Conservation (phyloP, 2,113 vertebrate species). For the Coracopsis vasa region DNA sequence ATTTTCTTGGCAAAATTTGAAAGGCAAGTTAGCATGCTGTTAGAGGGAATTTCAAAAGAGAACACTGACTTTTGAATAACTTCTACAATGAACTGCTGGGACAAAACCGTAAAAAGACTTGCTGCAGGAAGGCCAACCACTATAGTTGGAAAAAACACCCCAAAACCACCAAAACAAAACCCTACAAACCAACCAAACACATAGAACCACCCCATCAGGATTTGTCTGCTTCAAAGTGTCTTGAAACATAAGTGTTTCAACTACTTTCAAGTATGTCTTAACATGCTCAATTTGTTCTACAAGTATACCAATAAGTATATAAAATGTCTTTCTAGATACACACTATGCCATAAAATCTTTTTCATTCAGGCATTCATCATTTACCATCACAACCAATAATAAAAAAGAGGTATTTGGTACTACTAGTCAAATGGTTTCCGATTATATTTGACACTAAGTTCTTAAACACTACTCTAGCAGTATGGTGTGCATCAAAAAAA, state of each 20-base stretch:
- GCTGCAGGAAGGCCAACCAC: neutral
- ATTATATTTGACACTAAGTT: neutral
- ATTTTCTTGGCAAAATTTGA: neutral
- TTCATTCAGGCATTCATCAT: neutral
- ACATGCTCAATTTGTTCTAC: neutral
- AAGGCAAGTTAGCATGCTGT: neutral
- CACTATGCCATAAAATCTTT: neutral
- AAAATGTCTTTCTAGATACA: no score
- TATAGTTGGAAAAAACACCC: neutral
- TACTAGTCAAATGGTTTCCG: neutral
- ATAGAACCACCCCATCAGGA: neutral
- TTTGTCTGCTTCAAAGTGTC: neutral
- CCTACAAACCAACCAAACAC: neutral
- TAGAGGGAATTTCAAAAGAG: neutral
- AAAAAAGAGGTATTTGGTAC: neutral
- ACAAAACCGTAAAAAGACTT: neutral
- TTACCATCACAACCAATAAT: neutral
- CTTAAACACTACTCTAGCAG: neutral
- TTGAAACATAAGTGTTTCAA: neutral
- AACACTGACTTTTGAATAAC: neutral
- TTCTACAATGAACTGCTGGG: neutral
- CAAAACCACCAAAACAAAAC: neutral
- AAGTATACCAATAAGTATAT: neutral
- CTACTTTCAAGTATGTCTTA: neutral
- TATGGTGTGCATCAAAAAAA: neutral